Conservation (phyloP, 2,113 vertebrate genomes). For the Emydocephalus ijimae region DNA sequence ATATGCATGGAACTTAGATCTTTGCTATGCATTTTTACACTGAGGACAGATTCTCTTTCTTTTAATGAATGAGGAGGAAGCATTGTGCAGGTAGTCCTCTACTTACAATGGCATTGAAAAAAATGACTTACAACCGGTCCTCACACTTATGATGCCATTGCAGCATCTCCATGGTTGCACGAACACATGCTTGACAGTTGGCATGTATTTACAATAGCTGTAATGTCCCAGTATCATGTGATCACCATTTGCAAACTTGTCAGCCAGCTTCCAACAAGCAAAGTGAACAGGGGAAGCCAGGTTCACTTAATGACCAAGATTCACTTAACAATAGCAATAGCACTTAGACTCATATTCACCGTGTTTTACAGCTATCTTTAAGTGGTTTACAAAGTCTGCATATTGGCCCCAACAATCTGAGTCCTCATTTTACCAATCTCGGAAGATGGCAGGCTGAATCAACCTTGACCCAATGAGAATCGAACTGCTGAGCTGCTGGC, state of each 20-base stretch:
- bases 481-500: neutral
- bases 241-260: neutral
- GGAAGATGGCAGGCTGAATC: neutral
- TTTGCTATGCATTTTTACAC: neutral
- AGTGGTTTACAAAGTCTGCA: too few species aligned
- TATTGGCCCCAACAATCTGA: neutral
- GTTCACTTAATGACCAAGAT: neutral
- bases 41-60: neutral
- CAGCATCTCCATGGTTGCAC: neutral
- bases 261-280: neutral
- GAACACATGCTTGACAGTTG: neutral
- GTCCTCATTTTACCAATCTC: neutral
- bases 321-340: neutral
- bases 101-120: neutral
- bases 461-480: neutral
- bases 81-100: neutral
- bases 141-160: neutral
- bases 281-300: neutral
- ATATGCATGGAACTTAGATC: neutral
- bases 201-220: neutral
- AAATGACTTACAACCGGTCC: neutral
- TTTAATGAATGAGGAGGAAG: neutral
- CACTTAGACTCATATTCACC: too few species aligned
- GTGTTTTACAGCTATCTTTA: too few species aligned
- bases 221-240: neutral